Evolutionary conservation across 2,113 vertebrate genomes (phyloP).

Genomic region (Craseonycteris thonglongyai): DNA sequence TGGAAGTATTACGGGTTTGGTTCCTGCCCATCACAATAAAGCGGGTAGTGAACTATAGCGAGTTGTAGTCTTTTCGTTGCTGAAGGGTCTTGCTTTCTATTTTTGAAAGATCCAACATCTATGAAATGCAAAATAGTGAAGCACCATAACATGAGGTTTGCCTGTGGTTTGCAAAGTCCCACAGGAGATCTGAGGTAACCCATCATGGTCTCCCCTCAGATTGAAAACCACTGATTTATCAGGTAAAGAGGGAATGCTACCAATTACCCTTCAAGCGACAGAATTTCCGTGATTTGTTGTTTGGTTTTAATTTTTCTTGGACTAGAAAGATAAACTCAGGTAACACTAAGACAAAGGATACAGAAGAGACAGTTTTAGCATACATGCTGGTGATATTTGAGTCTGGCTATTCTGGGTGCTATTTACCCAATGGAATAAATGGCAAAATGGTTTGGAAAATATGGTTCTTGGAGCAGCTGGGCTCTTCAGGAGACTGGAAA

Average conservation of each 20-base stretch:
- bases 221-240: not conserved
- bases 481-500: slow-evolving; percentile 44
- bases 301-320: not conserved
- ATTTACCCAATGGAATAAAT: not conserved
- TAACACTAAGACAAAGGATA: not conserved
- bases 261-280: not conserved
- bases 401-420: not conserved
- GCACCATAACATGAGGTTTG: not conserved
- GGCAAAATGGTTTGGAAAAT: slow-evolving; percentile 40
- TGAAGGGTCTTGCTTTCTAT: not conserved
- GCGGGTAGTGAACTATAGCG: not conserved
- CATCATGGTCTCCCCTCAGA: not conserved
- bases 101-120: not conserved
- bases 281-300: not conserved
- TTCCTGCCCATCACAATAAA: not conserved
- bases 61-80: not conserved
- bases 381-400: not conserved
- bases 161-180: not conserved
- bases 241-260: not conserved
- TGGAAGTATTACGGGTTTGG: not conserved
- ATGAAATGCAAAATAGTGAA: not conserved
- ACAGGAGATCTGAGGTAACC: not conserved
- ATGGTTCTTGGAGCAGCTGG: not conserved
- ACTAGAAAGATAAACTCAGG: not conserved
- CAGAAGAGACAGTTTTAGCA: not conserved